phyloP scores from a whole-genome alignment of 2,797 vertebrate species.

The Lophotriccus pileatus region DNA sequence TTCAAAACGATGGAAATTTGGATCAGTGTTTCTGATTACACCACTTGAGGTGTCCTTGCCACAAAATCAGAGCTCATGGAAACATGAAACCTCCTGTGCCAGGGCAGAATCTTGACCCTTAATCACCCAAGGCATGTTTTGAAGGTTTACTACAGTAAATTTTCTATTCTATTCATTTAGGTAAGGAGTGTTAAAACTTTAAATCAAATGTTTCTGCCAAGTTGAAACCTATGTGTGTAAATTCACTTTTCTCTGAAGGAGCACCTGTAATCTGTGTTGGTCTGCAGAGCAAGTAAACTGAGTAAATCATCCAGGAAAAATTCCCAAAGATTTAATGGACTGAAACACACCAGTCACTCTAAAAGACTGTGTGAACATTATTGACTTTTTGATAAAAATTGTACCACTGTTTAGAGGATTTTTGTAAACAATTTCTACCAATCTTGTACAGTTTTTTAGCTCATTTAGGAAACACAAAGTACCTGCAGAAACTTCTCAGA shows the following conservation, averaged over 20 bases:
- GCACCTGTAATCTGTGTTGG: not conserved
- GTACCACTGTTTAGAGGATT: accelerated
- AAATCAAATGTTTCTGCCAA: not conserved
- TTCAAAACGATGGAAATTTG: not conserved
- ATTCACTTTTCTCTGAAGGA: not conserved
- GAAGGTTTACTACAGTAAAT: not conserved
- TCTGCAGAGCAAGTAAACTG: not conserved
- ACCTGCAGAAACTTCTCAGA: not conserved
- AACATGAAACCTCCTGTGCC: not conserved
- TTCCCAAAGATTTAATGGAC: not conserved
- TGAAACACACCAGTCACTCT: not conserved
- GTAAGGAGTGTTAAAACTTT: not conserved
- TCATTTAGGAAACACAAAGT: not conserved
- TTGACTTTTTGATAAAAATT: not conserved
- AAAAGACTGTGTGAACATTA: not conserved
- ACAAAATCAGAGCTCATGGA: not conserved
- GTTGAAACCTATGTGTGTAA: not conserved
- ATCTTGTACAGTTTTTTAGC: not conserved
- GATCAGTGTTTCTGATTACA: not conserved
- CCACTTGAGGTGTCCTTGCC: not conserved
- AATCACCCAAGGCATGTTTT: not conserved
- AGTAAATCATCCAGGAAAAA: not conserved
- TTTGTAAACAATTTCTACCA: not conserved
- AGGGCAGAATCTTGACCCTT: not conserved
- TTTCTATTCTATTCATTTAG: not conserved